These are phyloP conservation scores for Drosophila sordidapex DNA, from an alignment of 2,888 invertebrate species.

Conservation along the genomic window DNA sequence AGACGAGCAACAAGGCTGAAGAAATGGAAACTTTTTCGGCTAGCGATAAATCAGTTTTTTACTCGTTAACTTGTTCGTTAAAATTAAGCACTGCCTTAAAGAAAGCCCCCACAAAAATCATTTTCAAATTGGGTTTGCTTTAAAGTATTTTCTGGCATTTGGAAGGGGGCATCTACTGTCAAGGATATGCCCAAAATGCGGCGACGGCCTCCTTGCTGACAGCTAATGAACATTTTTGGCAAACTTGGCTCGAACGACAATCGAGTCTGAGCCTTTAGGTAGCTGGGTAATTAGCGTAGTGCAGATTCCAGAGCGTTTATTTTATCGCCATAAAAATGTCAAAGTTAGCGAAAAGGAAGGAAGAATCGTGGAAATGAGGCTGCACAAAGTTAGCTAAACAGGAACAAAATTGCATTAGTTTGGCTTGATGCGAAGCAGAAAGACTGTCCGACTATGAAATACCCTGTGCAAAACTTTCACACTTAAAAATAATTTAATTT, in stretches of 20 bases:
- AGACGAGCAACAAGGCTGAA: slow-evolving; percentile 42
- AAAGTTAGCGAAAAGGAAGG: not conserved
- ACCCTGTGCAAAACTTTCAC: not conserved
- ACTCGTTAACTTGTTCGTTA: slow-evolving; percentile 74
- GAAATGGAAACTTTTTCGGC: slow-evolving; percentile 48
- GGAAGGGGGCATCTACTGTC: not conserved
- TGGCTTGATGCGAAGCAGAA: not conserved
- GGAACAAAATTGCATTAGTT: slow-evolving; percentile 11
- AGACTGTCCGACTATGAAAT: not conserved
- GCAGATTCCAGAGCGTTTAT: slow-evolving; percentile 7
- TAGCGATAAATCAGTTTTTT: slow-evolving; percentile 70
- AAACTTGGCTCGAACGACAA: slow-evolving; percentile 20
- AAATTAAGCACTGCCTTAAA: slow-evolving; percentile 51
- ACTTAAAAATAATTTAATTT: not conserved
- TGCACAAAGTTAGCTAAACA: not conserved
- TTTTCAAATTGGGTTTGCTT: slow-evolving; percentile 52
- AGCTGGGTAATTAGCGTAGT: slow-evolving; percentile 42
- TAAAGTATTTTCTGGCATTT: slow-evolving; percentile 48
- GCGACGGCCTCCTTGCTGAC: slow-evolving; percentile 35
- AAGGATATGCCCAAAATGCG: slow-evolving; percentile 16
- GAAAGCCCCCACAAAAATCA: not conserved
- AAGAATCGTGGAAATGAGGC: slow-evolving; percentile 4
- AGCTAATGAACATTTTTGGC: slow-evolving; percentile 66
- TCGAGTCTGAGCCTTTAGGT: slow-evolving; percentile 13
- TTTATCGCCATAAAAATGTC: not conserved